Evolutionary conservation across 2,113 vertebrate species (phyloP).

Genomic region (Dryoscopus gambensis): DNA sequence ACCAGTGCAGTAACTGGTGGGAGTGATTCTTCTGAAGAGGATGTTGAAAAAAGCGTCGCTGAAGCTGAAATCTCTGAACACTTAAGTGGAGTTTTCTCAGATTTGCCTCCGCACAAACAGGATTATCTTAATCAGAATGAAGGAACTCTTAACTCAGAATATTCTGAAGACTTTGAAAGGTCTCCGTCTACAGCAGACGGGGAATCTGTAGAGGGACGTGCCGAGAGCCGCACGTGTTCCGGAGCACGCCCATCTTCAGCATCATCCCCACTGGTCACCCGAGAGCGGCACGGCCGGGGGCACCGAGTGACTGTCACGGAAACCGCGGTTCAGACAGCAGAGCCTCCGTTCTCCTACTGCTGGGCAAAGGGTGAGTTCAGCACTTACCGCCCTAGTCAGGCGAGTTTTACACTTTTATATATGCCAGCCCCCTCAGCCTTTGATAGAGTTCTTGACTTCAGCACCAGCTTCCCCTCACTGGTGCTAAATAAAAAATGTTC

Average conservation of each 20-base stretch:
- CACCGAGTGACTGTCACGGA: slow-evolving; percentile 64
- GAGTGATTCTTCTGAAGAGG: not conserved
- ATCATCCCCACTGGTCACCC: rapidly evolving
- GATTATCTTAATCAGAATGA: not conserved
- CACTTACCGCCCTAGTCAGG: rapidly evolving
- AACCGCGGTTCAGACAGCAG: slow-evolving; percentile 75
- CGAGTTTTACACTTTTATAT: not conserved
- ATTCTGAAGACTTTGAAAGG: slow-evolving; percentile 69
- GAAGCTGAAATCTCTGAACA: slow-evolving; percentile 73
- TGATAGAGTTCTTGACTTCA: not conserved
- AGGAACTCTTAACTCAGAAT: not conserved
- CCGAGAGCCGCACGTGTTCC: not conserved
- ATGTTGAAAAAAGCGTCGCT: not conserved
- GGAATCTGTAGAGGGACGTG: not conserved
- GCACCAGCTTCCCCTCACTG: not conserved
- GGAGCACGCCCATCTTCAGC: not conserved
- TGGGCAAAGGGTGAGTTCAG: slow-evolving; percentile 73
- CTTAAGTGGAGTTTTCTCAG: slow-evolving; percentile 32
- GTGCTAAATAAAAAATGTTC: not conserved
- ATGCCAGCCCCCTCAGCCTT: not conserved
- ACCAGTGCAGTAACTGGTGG: not conserved
- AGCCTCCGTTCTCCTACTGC: not conserved
- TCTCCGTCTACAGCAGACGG: not conserved
- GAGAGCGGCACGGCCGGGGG: rapidly evolving
- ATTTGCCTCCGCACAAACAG: not conserved